Evolutionary conservation across 2,888 invertebrate species (phyloP), one percentile per base, ranked within the genome.

Genomic region (Branchipolynoe longqiensis): DNA sequence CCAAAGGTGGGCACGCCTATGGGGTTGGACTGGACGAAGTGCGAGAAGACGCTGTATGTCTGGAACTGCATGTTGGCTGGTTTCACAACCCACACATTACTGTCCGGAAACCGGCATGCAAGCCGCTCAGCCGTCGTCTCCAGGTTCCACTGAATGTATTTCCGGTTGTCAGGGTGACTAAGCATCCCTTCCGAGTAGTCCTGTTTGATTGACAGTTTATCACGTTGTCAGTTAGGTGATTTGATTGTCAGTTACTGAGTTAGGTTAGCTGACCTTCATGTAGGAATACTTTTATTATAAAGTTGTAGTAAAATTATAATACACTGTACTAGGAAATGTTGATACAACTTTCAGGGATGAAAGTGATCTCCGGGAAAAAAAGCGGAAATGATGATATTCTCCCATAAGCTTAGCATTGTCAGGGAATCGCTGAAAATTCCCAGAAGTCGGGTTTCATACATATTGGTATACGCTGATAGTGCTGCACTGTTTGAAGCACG

Each of bases 101-200:
- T 89, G 25, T 95, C 94, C 0, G 96, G 96, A 93, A 97, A 98
- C 89, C 95, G 95, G 86, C 95, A 94, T 78, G 96, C 95, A 82
- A 98, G 94, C 88, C 96, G 93, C 82, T 95, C 94, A 41, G 96
- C 96, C 36, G 96, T 97, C 90, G 95, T 96, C 93, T 97, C 97
- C 87, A 98, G 94, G 94, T 97, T 97, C 96, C 97, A 98, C 89
- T 96, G 95, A 89, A 95, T 93, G 93, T 96, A 97, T 90, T 95
- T 95, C 89, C 96, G 95, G 94, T 97, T 96, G 91, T 97, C 96
- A 48, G 96, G 94, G 92, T 96, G 96, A 41, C 95, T 94, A 90
- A 96, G 95, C 97, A 97, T 97, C 92, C 96, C 96, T 93, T 97
- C 97, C 36, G 96, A 95, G 92, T 97, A 97, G 93, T 97, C 97